These are phyloP conservation scores for Harpagus bidentatus DNA, from an alignment of 2,113 vertebrate species.

Conservation along the genomic window DNA sequence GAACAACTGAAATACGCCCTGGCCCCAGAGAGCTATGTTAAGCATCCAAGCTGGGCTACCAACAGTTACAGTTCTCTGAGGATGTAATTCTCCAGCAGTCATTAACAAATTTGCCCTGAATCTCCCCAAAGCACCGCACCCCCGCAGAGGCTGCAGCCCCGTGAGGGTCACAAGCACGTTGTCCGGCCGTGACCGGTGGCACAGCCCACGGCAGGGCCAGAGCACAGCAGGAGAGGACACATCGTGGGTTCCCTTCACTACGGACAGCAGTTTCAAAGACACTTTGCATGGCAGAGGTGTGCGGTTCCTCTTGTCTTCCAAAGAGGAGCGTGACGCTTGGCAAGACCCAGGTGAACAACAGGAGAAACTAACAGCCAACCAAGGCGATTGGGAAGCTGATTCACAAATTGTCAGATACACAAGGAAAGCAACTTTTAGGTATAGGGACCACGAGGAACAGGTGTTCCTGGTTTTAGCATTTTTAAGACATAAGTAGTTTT, in stretches of 20 bases:
- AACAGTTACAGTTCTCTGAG: fast-evolving
- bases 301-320: not conserved
- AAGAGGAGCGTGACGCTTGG: fast-evolving
- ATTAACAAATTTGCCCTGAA: fast-evolving
- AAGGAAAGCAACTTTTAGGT: not conserved
- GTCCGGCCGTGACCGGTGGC: fast-evolving
- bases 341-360: fast-evolving
- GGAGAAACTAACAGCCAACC: too few relatives aligned
- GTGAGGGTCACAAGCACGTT: fast-evolving
- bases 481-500: fast-evolving
- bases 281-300: fast-evolving
- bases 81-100: fast-evolving
- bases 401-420: not conserved
- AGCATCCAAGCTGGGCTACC: not conserved
- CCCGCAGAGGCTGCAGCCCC: too few relatives aligned
- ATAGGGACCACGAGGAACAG: fast-evolving
- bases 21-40: not conserved
- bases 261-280: fast-evolving
- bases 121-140: fast-evolving
- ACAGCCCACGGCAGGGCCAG: not conserved
- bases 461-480: not conserved
- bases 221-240: not conserved
- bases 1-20: not conserved
- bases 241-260: fast-evolving
- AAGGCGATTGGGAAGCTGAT: fast-evolving